phyloP scores from a whole-genome alignment of 2,797 vertebrate genomes.

The Microchirus variegatus region DNA sequence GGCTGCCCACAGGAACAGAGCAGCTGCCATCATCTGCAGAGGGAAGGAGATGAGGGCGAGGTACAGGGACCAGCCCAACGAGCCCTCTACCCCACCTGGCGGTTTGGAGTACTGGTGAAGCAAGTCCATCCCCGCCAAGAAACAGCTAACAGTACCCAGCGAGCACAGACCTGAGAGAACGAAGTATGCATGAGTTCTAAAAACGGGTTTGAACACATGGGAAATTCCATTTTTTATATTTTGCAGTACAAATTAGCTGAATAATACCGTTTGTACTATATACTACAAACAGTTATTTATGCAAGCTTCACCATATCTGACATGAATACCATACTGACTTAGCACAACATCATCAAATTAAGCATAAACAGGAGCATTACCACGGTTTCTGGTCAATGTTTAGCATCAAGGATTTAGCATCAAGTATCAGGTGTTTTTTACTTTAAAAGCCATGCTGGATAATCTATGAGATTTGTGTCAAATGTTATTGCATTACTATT shows the following conservation, averaged over 20 bases:
- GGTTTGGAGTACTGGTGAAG: constrained; percentile 77
- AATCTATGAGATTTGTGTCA: too few species aligned
- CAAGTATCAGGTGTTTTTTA: too few species aligned
- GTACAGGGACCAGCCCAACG: constrained; percentile 96
- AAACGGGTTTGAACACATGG: neutral
- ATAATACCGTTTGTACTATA: too few species aligned
- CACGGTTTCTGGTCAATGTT: too few species aligned
- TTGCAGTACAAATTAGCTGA: neutral
- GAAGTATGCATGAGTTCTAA: neutral
- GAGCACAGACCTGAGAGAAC: constrained; percentile 87
- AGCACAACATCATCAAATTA: too few species aligned
- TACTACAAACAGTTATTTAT: neutral
- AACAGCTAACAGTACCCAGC: constrained; percentile 91
- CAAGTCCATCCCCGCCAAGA: constrained; percentile 87
- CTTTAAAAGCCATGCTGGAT: too few species aligned
- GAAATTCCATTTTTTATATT: neutral
- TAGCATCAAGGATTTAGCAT: too few species aligned
- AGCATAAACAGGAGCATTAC: too few species aligned
- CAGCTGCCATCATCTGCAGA: constrained; percentile 95
- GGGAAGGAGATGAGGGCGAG: constrained; percentile 94
- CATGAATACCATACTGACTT: too few species aligned
- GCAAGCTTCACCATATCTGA: neutral
- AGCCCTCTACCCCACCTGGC: constrained; percentile 80
- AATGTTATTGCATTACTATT: too few species aligned
- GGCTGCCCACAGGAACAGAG: constrained; percentile 95